Percentiles rank a stretch among this genome's conserved stretches.
Conservation (phyloP, 2,113 vertebrate species). For the Tursiops truncatus region DNA sequence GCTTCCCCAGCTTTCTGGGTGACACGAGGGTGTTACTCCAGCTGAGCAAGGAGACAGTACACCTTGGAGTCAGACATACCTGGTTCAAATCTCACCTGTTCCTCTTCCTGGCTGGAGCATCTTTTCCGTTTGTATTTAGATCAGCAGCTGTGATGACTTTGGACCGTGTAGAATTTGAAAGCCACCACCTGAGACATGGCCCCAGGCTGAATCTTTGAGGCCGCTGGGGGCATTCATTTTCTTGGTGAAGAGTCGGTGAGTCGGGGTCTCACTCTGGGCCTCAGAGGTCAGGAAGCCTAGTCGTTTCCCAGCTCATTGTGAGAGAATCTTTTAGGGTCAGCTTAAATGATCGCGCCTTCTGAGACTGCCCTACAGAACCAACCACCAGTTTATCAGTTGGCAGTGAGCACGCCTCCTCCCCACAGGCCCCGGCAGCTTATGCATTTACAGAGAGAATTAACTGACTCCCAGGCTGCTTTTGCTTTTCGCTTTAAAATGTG, state of each 20-base stretch:
- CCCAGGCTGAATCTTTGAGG: not conserved
- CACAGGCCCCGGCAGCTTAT: not conserved
- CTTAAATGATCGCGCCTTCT: not conserved
- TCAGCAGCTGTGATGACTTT: not conserved
- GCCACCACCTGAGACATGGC: not conserved
- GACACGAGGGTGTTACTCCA: not conserved
- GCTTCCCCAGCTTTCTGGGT: not conserved
- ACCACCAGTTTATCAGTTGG: constrained; percentile 16
- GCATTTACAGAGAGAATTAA: not conserved
- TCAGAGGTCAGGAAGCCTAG: not conserved
- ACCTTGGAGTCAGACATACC: not conserved
- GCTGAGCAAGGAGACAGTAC: not conserved
- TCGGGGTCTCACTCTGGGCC: not conserved
- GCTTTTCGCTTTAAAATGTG: not conserved
- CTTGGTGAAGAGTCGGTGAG: not conserved
- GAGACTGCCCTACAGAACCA: not conserved
- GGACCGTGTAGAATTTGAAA: not conserved
- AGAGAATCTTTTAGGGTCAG: not conserved
- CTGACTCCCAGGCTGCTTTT: not conserved
- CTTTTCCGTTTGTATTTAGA: not conserved
- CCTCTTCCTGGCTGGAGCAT: not conserved
- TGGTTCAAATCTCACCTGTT: not conserved
- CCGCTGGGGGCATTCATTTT: not conserved
- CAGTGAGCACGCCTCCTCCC: not conserved
- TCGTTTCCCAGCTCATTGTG: not conserved